Evolutionary conservation across 92 coral and sea anemone genomes (phyloP).

Genomic region (Zoanthus gigantus): DNA sequence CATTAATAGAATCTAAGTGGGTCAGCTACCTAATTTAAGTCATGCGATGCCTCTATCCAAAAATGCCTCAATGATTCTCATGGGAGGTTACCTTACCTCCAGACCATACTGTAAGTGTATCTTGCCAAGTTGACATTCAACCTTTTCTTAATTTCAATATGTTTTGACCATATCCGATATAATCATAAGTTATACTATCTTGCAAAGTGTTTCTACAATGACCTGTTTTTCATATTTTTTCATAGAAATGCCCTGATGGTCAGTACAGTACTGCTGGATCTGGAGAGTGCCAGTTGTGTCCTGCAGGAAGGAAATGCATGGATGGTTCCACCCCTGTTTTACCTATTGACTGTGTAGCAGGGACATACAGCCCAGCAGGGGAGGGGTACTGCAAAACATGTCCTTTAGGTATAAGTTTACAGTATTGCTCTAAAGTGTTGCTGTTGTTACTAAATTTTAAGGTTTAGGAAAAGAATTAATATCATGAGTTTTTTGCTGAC

Average conservation of each 20-base stretch:
- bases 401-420: constrained; percentile 66
- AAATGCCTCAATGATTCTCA: no score
- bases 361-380: constrained; percentile 93
- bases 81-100: no score
- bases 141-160: no score
- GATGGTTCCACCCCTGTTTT: constrained; percentile 75
- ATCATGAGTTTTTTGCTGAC: no score
- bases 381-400: constrained; percentile 88
- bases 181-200: no score
- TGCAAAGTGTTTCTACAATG: not conserved
- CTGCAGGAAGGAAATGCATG: constrained; percentile 88
- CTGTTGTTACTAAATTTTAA: not conserved
- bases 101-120: no score
- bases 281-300: constrained; percentile 82
- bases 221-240: not conserved
- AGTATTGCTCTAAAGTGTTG: not conserved
- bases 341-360: constrained; percentile 84
- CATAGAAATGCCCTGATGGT: constrained; percentile 93
- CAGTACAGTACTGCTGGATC: constrained; percentile 88
- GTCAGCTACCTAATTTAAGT: no score
- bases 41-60: no score
- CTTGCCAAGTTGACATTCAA: no score
- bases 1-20: no score
- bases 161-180: no score
- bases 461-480: not conserved